Evolutionary conservation across 2,888 invertebrate genomes (phyloP).

Genomic region (Ophion costatus): DNA sequence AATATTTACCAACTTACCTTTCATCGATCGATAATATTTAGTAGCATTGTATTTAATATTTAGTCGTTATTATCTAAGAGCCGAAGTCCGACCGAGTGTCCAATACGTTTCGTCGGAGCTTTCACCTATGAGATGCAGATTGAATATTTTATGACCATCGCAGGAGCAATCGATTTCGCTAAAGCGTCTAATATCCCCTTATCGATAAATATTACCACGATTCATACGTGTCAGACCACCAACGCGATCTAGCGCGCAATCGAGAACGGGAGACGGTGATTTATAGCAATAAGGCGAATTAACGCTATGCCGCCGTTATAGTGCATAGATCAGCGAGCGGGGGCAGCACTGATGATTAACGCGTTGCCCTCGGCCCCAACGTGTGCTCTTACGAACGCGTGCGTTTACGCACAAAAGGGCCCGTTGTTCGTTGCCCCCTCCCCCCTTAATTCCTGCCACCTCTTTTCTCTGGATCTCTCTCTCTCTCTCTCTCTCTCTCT

Average conservation of each 20-base stretch:
- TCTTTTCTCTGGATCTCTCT: slow-evolving; percentile 12
- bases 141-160: background rate
- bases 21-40: too few species aligned
- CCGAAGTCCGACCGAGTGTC: background rate
- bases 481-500: background rate
- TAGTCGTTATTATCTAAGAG: background rate
- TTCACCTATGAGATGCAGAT: slow-evolving; percentile 10
- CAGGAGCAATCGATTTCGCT: slow-evolving; percentile 29
- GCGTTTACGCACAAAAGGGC: slow-evolving; percentile 45
- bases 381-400: slow-evolving; percentile 41
- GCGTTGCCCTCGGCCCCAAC: slow-evolving; percentile 54
- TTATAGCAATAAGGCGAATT: slow-evolving; percentile 55
- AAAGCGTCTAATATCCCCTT: slow-evolving; percentile 27
- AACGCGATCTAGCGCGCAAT: slow-evolving; percentile 23
- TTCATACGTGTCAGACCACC: background rate
- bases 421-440: slow-evolving; percentile 42
- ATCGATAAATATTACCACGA: slow-evolving; percentile 33
- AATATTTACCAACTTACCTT: too few species aligned
- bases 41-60: too few species aligned
- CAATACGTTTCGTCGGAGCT: slow-evolving; percentile 1
- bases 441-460: slow-evolving; percentile 14
- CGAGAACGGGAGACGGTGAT: slow-evolving; percentile 43
- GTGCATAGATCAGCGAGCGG: slow-evolving; percentile 27
- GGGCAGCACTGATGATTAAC: slow-evolving; percentile 46
- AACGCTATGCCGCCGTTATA: slow-evolving; percentile 45